Evolutionary conservation across 1,140 invertebrate genomes (phyloP).

Genomic region (Scaptomyza graminum): DNA sequence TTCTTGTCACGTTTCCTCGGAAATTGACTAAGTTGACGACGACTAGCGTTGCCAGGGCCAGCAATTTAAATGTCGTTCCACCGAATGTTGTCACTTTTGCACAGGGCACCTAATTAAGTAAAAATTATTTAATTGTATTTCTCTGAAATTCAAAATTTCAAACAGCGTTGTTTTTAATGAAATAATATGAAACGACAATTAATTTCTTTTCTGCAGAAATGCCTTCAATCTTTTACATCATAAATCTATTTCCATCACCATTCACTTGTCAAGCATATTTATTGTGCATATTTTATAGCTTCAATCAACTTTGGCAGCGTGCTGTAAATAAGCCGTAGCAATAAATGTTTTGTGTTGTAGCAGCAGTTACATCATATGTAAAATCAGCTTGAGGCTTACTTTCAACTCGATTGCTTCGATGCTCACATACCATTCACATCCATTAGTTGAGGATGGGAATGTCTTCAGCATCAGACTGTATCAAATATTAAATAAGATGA

Average conservation of each 20-base stretch:
- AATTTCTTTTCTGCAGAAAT: constrained; percentile 14
- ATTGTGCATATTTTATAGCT: constrained; percentile 35
- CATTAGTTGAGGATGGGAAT: neutral
- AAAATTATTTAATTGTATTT: constrained; percentile 8
- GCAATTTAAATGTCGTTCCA: constrained; percentile 27
- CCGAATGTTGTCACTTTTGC: constrained; percentile 26
- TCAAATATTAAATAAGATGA: constrained; percentile 42
- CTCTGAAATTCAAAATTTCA: neutral
- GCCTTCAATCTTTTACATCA: constrained; percentile 25
- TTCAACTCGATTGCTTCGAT: constrained; percentile 21
- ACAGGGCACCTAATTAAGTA: constrained; percentile 11
- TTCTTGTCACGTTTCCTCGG: constrained; percentile 36
- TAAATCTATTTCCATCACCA: constrained; percentile 34
- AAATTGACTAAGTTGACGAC: constrained; percentile 15
- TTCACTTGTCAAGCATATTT: constrained; percentile 20
- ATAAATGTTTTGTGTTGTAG: constrained; percentile 15
- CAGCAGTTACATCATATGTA: constrained; percentile 2
- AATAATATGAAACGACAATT: constrained; percentile 16
- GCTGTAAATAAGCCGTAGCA: neutral
- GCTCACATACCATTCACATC: constrained; percentile 8
- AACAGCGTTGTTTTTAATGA: constrained; percentile 27
- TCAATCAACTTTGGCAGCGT: constrained; percentile 35
- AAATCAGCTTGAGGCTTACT: neutral
- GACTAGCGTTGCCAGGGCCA: constrained; percentile 21
- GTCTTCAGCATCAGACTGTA: constrained; percentile 6